These are phyloP conservation scores for Cryptosula pallasiana DNA, from an alignment of 2,888 invertebrate genomes.

Conservation along the genomic window DNA sequence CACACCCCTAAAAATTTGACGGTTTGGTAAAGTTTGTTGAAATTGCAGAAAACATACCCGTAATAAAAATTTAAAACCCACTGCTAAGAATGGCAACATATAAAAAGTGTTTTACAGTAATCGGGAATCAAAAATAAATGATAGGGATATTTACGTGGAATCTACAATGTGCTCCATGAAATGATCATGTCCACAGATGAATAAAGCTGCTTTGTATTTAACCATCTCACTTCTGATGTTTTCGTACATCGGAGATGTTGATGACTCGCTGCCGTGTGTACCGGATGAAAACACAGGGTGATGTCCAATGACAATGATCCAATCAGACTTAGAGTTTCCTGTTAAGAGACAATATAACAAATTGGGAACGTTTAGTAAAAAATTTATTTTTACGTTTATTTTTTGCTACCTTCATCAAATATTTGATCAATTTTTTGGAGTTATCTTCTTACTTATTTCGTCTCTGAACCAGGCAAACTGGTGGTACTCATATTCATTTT, in stretches of 20 bases:
- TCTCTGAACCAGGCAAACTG: not conserved
- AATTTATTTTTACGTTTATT: too few species aligned
- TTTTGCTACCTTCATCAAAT: too few species aligned
- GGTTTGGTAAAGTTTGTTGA: too few species aligned
- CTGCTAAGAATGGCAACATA: too few species aligned
- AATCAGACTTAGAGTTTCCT: conserved; percentile 25
- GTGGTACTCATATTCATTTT: conserved; percentile 4
- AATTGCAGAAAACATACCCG: too few species aligned
- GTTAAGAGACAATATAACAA: not conserved
- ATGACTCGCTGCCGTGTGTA: not conserved
- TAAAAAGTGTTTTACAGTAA: not conserved
- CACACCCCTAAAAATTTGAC: not conserved
- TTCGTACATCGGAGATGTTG: conserved; percentile 19
- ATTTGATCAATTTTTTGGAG: too few species aligned
- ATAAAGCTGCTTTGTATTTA: conserved; percentile 24
- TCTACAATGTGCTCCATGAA: conserved; percentile 26
- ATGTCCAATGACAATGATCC: conserved; percentile 29
- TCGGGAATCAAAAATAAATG: not conserved
- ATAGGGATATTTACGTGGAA: not conserved
- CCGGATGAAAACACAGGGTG: conserved; percentile 26
- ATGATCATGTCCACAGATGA: conserved; percentile 28
- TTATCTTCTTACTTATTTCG: not conserved
- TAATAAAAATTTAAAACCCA: too few species aligned
- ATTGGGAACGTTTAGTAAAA: too few species aligned
- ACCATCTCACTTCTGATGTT: conserved; percentile 4